Percentiles rank a stretch among this genome's conserved stretches.
These are phyloP conservation scores for Encarsia formosa DNA, from an alignment of 2,888 invertebrate species.

Conservation along the genomic window DNA sequence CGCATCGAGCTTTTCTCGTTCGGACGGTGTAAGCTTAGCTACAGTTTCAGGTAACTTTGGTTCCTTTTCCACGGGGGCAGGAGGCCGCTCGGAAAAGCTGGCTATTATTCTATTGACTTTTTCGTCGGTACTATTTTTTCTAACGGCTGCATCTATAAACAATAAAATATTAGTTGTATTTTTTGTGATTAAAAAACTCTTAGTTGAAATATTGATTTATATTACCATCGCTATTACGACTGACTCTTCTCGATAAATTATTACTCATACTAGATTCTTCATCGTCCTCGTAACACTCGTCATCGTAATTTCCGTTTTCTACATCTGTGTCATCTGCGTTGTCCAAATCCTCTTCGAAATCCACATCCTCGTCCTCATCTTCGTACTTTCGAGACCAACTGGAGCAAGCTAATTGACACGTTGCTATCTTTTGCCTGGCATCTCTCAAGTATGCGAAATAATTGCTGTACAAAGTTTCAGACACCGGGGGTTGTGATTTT, in stretches of 20 bases:
- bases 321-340: constrained; percentile 15
- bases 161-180: too few species aligned
- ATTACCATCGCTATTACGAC: constrained; percentile 7
- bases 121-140: constrained; percentile 17
- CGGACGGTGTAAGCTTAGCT: constrained; percentile 44
- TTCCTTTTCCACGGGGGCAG: not conserved
- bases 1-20: constrained; percentile 42
- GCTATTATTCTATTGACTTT: constrained; percentile 14
- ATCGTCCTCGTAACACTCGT: constrained; percentile 18
- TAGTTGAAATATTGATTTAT: not conserved
- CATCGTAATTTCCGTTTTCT: constrained; percentile 17
- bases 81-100: constrained; percentile 5
- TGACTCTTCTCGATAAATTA: not conserved
- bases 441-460: constrained; percentile 84
- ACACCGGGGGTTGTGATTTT: too few species aligned
- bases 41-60: not conserved
- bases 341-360: constrained; percentile 27
- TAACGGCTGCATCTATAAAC: not conserved
- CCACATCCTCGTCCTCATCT: constrained; percentile 50
- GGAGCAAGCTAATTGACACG: constrained; percentile 69
- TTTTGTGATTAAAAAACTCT: too few species aligned
- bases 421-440: constrained; percentile 72
- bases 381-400: constrained; percentile 80
- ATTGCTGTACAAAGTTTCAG: constrained; percentile 74
- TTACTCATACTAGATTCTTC: constrained; percentile 1